Base-by-base conservation (phyloP, 1,140 invertebrate species). In the Pissodes strobi region DNA sequence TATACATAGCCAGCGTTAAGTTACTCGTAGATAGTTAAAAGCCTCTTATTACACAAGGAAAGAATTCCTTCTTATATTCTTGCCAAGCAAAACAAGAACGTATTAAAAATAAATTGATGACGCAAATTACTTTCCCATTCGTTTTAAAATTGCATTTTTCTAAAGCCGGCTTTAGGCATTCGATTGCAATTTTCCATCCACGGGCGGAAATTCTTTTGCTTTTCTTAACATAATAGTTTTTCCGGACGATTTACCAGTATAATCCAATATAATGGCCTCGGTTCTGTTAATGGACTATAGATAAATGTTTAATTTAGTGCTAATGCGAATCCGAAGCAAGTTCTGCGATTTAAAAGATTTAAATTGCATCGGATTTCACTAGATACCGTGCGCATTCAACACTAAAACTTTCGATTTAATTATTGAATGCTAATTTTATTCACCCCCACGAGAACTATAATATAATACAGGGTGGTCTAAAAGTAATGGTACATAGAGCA, bases 221-320 rank as follows among this genome's bases (percentile, higher is more conserved):
- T 56, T 56, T 64, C 61, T 56, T 64, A 48, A 53, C 52, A 56
- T 64, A 64, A 64, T 64, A 64, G 61, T 63, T 68, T 68, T 67
- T 68, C 66, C 62, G 56, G 48, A 52, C 66, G 61, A 68, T 68
- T 68, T 68, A 64, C 25, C 58, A 56, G 51, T 61, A 68, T 64
- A 59, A 58, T 60, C 55, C 46, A 48, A 48, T 56, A 56, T 60
- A 64, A 68, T 63, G 56, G 61, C 56, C 23, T 56, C 61, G 59
- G 49, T 49, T 62, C 49, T 46, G 66, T 58, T 68, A 68, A 68
- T 68, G 66, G 66, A 64, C 51, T 64, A 64, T 34, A 41, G 61
- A 64, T 64, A 64, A 64, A 53, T 64, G 61, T 64, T 64, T 64
- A 64, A 64, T 64, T 64, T 64, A 64, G 51, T 49, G 45, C 61